phyloP scores from a whole-genome alignment of 2,888 invertebrate species.

The Sipha maydis region DNA sequence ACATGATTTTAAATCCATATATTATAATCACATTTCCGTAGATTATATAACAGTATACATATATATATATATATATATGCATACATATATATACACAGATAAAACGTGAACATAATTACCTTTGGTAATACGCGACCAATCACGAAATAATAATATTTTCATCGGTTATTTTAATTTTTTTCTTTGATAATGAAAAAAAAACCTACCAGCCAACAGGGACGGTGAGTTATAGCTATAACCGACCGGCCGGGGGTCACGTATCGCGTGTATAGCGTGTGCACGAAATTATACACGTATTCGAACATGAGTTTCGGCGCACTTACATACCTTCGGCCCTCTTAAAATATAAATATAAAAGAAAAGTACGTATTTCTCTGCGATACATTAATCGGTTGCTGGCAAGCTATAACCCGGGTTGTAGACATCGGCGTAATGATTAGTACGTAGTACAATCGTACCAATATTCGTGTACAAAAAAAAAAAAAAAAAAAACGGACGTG shows the following conservation, averaged over 20 bases:
- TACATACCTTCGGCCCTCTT: neutral
- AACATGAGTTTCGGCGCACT: neutral
- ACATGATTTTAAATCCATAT: neutral
- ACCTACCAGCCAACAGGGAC: neutral
- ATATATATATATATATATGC: too few relatives aligned
- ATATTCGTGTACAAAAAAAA: too few relatives aligned
- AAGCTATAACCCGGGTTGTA: too few relatives aligned
- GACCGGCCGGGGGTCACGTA: slow-evolving; percentile 3
- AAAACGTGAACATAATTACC: slow-evolving; percentile 1
- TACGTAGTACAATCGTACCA: too few relatives aligned
- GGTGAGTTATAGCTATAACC: neutral
- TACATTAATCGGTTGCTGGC: too few relatives aligned
- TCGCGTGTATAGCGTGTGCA: neutral
- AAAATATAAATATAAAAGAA: neutral
- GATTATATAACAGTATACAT: neutral
- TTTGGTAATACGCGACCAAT: slow-evolving; percentile 16
- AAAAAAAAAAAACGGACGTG: too few relatives aligned
- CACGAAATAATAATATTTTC: neutral
- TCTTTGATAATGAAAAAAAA: neutral
- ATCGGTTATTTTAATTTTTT: neutral
- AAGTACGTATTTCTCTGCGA: neutral
- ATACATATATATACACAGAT: neutral
- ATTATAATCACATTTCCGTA: slow-evolving; percentile 2
- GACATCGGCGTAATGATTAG: too few relatives aligned
- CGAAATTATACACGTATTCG: neutral